These are phyloP conservation scores for Spinus pinus DNA, from an alignment of 2,797 vertebrate species.

Conservation along the genomic window DNA sequence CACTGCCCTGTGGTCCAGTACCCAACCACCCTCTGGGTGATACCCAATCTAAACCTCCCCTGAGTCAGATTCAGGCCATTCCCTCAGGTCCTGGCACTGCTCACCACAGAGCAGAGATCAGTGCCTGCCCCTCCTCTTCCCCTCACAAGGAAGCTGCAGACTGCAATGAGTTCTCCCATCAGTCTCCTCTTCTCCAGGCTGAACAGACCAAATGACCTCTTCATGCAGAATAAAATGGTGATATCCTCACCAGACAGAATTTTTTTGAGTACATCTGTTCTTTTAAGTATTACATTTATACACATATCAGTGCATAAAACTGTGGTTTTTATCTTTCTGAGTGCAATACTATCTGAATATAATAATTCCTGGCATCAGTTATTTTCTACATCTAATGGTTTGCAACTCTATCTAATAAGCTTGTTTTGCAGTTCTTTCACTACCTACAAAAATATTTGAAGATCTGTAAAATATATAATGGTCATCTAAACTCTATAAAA, in stretches of 20 bases:
- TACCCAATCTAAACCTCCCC: accelerated
- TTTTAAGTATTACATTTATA: background rate
- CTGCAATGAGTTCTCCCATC: background rate
- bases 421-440: background rate
- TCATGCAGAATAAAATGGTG: background rate
- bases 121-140: background rate
- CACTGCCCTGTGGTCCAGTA: background rate
- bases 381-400: background rate
- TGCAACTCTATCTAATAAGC: background rate
- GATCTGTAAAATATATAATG: background rate
- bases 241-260: background rate
- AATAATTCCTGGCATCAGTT: background rate
- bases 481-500: background rate
- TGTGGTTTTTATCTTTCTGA: background rate
- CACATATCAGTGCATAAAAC: background rate
- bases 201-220: background rate
- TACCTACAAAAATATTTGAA: background rate
- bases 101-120: background rate
- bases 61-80: background rate
- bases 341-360: background rate
- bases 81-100: accelerated
- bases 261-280: background rate
- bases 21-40: accelerated
- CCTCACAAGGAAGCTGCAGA: background rate
- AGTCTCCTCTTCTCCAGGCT: background rate